These are phyloP conservation scores for Nettapus auritus DNA, from an alignment of 2,113 vertebrate species.

Conservation along the genomic window DNA sequence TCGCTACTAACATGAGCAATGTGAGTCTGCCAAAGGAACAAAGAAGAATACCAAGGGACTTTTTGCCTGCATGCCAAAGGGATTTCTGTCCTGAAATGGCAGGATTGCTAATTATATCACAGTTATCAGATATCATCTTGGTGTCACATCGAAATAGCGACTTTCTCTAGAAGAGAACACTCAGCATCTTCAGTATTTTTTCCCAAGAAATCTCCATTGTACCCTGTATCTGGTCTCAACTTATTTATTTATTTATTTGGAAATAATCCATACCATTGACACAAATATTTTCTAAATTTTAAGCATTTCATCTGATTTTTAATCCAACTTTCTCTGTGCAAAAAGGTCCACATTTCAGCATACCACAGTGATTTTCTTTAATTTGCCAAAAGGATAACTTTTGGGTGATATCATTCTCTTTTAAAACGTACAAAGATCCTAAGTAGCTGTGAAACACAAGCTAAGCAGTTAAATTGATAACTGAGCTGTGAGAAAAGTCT, in stretches of 20 bases:
- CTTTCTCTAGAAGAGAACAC: not conserved
- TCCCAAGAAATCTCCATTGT: not conserved
- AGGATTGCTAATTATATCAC: not conserved
- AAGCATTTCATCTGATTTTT: not conserved
- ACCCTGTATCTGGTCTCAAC: not conserved
- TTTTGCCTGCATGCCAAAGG: conserved; percentile 13
- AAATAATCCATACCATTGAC: not conserved
- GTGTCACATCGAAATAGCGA: not conserved
- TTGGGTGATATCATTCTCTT: not conserved
- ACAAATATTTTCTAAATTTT: not conserved
- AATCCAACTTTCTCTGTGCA: not conserved
- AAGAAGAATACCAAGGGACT: not conserved
- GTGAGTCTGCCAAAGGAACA: conserved; percentile 30
- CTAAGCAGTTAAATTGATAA: not conserved
- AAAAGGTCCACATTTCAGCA: not conserved
- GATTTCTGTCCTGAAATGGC: conserved; percentile 11
- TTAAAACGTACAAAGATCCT: not conserved
- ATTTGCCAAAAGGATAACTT: not conserved
- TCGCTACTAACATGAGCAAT: conserved; percentile 8
- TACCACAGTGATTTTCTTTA: not conserved
- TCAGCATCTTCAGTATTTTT: not conserved
- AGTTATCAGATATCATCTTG: not conserved
- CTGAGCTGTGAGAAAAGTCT: not conserved
- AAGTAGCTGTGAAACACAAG: not conserved
- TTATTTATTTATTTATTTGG: not conserved